A percentile compares a stretch with the other conserved stretches of the same genome.
Evolutionary conservation across 2,797 vertebrate species (phyloP).

Genomic region (Rhinoraja longicauda): DNA sequence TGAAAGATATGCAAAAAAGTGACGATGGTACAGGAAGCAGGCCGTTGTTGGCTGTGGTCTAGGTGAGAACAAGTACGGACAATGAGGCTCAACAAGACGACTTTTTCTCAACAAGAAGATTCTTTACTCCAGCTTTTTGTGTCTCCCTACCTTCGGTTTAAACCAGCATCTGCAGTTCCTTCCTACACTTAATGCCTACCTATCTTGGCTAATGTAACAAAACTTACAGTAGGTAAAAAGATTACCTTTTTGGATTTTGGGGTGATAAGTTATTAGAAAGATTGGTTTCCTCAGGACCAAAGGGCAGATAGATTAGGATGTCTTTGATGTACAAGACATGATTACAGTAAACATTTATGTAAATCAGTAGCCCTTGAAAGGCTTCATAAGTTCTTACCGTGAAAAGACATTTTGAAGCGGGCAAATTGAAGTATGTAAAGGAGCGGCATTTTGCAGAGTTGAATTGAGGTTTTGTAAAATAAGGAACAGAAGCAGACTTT

Average conservation of each 20-base stretch:
- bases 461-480: background rate
- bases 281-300: background rate
- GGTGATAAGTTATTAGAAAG: background rate
- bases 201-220: background rate
- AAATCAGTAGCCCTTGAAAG: background rate
- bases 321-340: background rate
- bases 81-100: too few relatives aligned
- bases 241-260: too few relatives aligned
- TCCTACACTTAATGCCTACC: background rate
- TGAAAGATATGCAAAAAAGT: too few relatives aligned
- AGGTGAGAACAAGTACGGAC: too few relatives aligned
- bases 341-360: background rate
- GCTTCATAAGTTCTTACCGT: background rate
- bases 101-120: too few relatives aligned
- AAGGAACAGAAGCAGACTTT: background rate
- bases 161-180: too few relatives aligned
- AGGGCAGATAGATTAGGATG: background rate
- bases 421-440: background rate
- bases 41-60: too few relatives aligned
- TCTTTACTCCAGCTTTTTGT: too few relatives aligned
- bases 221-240: background rate
- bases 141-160: too few relatives aligned
- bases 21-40: too few relatives aligned
- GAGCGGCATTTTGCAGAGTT: background rate
- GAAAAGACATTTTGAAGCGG: background rate